Conservation (phyloP, 2,797 vertebrate species). For the Serranus cabrilla region DNA sequence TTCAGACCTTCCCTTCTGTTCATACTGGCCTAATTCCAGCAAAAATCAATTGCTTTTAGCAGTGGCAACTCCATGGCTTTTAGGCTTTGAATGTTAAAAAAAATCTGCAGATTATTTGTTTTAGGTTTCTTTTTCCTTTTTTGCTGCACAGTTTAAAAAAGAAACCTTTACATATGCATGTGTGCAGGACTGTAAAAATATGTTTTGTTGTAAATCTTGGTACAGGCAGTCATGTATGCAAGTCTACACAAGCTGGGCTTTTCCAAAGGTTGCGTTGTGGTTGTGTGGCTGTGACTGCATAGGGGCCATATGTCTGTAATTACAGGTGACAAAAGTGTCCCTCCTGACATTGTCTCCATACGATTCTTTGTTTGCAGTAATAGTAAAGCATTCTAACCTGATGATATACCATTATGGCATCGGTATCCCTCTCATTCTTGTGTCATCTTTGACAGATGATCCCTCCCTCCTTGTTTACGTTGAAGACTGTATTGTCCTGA, state of each 20-base stretch:
- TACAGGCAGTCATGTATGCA: not conserved
- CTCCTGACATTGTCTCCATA: not conserved
- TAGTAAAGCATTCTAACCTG: slow-evolving; percentile 3
- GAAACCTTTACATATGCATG: not conserved
- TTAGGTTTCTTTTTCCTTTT: not conserved
- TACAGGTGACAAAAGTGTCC: slow-evolving; percentile 40
- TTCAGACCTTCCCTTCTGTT: slow-evolving; percentile 1
- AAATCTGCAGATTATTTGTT: not conserved
- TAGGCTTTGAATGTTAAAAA: not conserved
- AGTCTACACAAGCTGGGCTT: slow-evolving; percentile 13
- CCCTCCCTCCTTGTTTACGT: not conserved
- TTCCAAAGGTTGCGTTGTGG: slow-evolving; percentile 12
- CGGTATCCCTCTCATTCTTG: not conserved
- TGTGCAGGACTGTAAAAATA: not conserved
- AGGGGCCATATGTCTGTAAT: slow-evolving; percentile 49
- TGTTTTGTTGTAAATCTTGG: slow-evolving; percentile 10
- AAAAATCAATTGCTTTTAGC: not conserved
- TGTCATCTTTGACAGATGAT: not conserved
- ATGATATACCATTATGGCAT: slow-evolving; percentile 22
- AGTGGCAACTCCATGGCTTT: not conserved
- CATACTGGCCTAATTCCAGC: slow-evolving; percentile 1
- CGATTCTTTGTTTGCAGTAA: slow-evolving; percentile 27
- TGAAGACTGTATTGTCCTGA: not conserved
- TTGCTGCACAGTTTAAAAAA: not conserved
- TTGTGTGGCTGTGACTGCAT: slow-evolving; percentile 16